These are phyloP conservation scores for Rhodinocichla rosea DNA, from an alignment of 2,113 vertebrate species.

Conservation along the genomic window DNA sequence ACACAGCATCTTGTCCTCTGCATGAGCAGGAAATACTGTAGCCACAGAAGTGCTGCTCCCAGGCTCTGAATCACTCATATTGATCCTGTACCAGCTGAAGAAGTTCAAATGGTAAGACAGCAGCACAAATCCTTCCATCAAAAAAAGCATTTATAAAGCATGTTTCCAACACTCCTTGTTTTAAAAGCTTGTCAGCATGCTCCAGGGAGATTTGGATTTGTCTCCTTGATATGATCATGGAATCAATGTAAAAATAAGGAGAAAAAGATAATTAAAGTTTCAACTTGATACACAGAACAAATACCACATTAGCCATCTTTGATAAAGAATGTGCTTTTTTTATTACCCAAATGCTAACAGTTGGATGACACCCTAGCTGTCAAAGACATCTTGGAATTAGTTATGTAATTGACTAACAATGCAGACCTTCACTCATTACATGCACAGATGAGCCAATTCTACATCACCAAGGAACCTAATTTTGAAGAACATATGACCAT, in stretches of 20 bases:
- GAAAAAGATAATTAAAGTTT: neutral
- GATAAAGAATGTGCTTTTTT: neutral
- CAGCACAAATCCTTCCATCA: neutral
- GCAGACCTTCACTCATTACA: neutral
- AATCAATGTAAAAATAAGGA: neutral
- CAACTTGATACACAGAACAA: neutral
- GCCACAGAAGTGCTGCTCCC: neutral
- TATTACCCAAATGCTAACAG: neutral
- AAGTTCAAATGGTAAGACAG: neutral
- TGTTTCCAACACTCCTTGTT: neutral
- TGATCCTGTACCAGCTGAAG: neutral
- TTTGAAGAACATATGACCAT: neutral
- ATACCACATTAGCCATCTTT: neutral
- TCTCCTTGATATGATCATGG: neutral
- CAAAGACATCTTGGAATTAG: neutral
- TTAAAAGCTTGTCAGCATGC: neutral
- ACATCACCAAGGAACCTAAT: neutral
- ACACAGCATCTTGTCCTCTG: neutral
- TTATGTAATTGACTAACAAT: neutral
- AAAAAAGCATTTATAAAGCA: neutral
- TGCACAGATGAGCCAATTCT: neutral
- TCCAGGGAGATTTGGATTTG: neutral
- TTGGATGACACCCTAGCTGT: neutral
- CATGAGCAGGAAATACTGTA: neutral
- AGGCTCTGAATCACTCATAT: neutral